These are phyloP conservation scores for Pandemis corylana DNA, from an alignment of 2,888 invertebrate genomes.

Conservation along the genomic window DNA sequence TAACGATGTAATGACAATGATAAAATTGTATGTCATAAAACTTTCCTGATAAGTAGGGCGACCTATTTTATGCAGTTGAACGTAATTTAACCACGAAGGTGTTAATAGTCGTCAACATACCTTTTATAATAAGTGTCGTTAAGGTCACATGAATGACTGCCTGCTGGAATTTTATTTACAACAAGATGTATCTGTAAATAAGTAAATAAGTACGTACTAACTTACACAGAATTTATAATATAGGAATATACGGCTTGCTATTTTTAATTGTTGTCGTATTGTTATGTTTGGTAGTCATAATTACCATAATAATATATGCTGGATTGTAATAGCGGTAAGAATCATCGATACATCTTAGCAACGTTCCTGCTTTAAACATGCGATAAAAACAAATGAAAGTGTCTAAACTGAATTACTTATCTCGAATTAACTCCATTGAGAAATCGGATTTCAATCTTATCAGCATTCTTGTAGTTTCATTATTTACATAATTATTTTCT, in stretches of 20 bases:
- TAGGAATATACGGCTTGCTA: neutral
- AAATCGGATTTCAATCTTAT: conserved; percentile 37
- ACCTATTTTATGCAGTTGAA: no score
- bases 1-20: no score
- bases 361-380: neutral
- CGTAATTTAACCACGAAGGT: no score
- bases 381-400: conserved; percentile 30
- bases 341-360: neutral
- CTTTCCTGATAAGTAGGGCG: no score
- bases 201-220: no score
- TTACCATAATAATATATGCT: neutral
- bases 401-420: conserved; percentile 37
- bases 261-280: neutral
- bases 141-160: no score
- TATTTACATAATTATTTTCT: conserved; percentile 51
- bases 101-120: no score
- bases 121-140: no score
- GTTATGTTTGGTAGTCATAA: neutral
- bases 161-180: no score
- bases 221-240: neutral
- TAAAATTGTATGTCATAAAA: no score
- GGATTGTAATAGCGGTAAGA: neutral
- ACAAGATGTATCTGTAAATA: no score
- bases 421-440: conserved; percentile 35
- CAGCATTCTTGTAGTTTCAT: conserved; percentile 50